Evolutionary conservation across 2,797 vertebrate species (phyloP).

Genomic region (Semaprochilodus insignis): DNA sequence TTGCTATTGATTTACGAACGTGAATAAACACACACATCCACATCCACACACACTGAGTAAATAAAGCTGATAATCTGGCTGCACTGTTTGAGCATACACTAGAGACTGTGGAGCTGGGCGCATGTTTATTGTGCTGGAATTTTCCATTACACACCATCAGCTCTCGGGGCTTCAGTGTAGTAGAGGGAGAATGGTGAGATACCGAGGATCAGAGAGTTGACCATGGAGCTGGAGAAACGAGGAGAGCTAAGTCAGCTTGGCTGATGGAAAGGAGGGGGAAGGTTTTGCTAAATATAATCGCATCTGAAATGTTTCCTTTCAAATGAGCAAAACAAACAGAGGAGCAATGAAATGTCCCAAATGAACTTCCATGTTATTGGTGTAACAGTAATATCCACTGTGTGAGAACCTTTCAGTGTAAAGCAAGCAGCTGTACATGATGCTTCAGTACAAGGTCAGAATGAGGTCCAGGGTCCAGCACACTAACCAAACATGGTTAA

Average conservation of each 20-base stretch:
- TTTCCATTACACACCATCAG: slow-evolving; percentile 48
- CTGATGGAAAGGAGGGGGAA: background rate
- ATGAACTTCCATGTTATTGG: background rate
- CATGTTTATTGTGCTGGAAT: slow-evolving; percentile 49
- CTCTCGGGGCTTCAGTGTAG: slow-evolving; percentile 9
- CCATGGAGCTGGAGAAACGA: background rate
- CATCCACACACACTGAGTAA: slow-evolving; percentile 39
- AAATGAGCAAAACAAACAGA: background rate
- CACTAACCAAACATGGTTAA: no score
- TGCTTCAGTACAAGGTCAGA: no score
- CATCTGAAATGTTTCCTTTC: background rate
- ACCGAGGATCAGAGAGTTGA: background rate
- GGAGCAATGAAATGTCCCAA: background rate
- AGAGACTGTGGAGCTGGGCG: slow-evolving; percentile 8
- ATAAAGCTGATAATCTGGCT: slow-evolving; percentile 41
- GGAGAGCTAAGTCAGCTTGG: background rate
- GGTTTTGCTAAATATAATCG: background rate
- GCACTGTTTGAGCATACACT: slow-evolving; percentile 34
- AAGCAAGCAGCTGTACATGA: no score
- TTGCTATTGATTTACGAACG: slow-evolving; percentile 49
- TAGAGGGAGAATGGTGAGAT: background rate
- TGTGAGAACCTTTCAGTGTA: background rate
- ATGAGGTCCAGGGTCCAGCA: no score
- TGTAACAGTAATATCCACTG: background rate
- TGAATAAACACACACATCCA: slow-evolving; percentile 21